These are phyloP conservation scores for Salvelinus fontinalis DNA, from an alignment of 2,113 vertebrate genomes.

Conservation along the genomic window DNA sequence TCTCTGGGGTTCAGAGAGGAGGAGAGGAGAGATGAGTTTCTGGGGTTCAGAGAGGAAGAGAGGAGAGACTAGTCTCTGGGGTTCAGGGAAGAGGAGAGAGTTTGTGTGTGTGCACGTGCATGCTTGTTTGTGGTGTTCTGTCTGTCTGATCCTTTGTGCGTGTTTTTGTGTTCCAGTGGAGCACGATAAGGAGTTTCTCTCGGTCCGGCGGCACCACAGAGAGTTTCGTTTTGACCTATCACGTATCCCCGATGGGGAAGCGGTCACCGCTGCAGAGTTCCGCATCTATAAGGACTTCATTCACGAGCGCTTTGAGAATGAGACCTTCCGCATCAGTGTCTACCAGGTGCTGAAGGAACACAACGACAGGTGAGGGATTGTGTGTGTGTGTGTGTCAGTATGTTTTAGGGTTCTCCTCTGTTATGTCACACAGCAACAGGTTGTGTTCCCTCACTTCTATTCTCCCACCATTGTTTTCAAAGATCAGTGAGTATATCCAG, in stretches of 20 bases:
- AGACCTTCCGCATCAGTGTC: constrained; percentile 92
- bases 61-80: constrained; percentile 27
- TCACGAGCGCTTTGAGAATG: constrained; percentile 88
- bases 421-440: background rate
- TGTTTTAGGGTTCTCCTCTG: background rate
- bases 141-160: background rate
- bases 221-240: constrained; percentile 95
- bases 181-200: constrained; percentile 90
- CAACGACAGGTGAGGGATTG: constrained; percentile 78
- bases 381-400: background rate
- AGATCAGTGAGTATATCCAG: background rate
- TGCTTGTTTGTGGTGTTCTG: background rate
- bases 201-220: constrained; percentile 87
- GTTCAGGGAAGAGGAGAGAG: no score
- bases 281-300: constrained; percentile 96
- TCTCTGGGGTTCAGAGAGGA: constrained; percentile 48
- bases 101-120: background rate
- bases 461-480: background rate
- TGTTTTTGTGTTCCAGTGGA: constrained; percentile 79
- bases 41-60: constrained; percentile 5
- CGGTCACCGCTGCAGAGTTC: constrained; percentile 92
- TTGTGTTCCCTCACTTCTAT: background rate
- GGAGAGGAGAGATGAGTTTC: constrained; percentile 19
- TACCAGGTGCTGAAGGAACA: constrained; percentile 96
- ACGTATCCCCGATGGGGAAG: constrained; percentile 92